Evolutionary conservation across 2,113 vertebrate species (phyloP).

Genomic region (Gorsachius goisagi): DNA sequence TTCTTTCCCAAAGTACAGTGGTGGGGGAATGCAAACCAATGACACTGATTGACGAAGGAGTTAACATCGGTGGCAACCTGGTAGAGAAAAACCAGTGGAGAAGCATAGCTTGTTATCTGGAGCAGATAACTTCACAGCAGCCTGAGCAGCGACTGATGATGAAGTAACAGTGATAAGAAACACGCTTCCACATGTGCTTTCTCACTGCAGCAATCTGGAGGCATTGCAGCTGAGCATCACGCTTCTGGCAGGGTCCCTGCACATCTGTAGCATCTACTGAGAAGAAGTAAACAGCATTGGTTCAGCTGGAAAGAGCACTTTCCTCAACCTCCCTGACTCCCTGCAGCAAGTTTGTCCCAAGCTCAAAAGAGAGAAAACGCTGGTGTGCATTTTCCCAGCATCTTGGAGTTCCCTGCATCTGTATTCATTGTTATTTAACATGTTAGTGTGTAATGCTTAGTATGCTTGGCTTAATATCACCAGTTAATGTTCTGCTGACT

Average conservation of each 20-base stretch:
- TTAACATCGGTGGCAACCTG: not conserved
- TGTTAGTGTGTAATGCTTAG: not conserved
- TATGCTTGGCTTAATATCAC: not conserved
- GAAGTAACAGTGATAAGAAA: conserved; percentile 26
- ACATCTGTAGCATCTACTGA: conserved; percentile 13
- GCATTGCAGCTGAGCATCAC: not conserved
- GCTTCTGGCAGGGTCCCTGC: not conserved
- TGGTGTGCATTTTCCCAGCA: not conserved
- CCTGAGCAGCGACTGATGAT: not conserved
- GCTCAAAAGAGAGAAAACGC: not conserved
- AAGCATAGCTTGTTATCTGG: conserved; percentile 3
- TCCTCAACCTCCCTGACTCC: not conserved
- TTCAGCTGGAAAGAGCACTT: not conserved
- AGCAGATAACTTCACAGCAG: conserved; percentile 32
- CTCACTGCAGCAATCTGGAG: not conserved
- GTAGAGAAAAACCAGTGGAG: not conserved
- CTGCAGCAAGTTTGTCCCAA: not conserved
- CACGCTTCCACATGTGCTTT: not conserved
- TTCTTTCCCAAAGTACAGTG: not conserved
- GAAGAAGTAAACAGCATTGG: conserved; percentile 16
- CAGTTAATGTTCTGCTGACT: not conserved
- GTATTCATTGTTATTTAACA: not conserved
- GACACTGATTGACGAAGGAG: not conserved
- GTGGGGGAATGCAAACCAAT: not conserved
- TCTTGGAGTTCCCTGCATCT: not conserved